Conservation (phyloP, 2,797 vertebrate genomes). For the Clarias pachynema region DNA sequence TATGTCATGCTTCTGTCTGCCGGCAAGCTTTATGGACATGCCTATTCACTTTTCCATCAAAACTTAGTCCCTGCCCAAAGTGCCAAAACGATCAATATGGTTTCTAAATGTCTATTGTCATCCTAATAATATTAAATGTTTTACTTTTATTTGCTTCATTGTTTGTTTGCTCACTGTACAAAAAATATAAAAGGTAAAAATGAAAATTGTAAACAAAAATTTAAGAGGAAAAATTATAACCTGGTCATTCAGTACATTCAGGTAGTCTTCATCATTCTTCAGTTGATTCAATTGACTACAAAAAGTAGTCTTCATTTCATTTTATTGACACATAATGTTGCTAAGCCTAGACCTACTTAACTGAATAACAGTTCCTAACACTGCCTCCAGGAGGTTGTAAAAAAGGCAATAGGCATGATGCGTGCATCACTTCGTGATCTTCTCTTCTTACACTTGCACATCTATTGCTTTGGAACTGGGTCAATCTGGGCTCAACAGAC, state of each 20-base stretch:
- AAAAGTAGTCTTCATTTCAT: neutral
- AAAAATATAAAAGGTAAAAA: neutral
- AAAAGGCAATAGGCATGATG: neutral
- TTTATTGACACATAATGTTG: neutral
- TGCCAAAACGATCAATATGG: too few relatives aligned
- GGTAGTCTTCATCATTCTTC: neutral
- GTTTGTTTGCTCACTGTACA: neutral
- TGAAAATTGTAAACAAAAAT: neutral
- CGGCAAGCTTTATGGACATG: too few relatives aligned
- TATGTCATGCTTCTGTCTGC: too few relatives aligned
- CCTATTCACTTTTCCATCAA: too few relatives aligned
- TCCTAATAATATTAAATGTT: neutral
- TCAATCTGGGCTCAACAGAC: neutral
- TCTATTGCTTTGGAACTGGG: neutral
- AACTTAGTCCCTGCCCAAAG: too few relatives aligned
- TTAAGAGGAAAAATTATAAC: neutral
- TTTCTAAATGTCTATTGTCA: too few relatives aligned
- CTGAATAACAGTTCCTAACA: too few relatives aligned
- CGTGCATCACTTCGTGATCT: neutral
- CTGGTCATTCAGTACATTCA: neutral
- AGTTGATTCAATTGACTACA: neutral
- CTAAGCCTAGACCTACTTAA: too few relatives aligned
- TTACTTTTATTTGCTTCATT: neutral
- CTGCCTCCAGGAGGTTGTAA: neutral
- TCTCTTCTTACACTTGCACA: neutral